Conservation (phyloP, 2,113 vertebrate species). For the Hippocampus comes region DNA sequence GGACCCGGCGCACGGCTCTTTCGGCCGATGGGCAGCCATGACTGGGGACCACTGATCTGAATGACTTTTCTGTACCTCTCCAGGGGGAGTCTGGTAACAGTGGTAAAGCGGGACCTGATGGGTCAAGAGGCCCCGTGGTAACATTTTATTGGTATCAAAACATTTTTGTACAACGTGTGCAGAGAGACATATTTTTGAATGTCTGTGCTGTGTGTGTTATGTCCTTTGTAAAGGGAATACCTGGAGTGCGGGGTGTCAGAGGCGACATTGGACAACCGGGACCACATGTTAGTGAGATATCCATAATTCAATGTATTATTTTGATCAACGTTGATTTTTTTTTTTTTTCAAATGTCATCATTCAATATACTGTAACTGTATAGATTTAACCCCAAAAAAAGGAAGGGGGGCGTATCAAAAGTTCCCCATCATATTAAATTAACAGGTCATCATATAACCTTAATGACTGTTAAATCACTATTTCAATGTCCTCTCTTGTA, state of each 20-base stretch:
- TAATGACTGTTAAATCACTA: neutral
- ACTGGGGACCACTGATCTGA: neutral
- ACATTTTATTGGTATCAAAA: neutral
- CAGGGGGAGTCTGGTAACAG: constrained; percentile 56
- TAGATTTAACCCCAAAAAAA: neutral
- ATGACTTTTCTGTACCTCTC: neutral
- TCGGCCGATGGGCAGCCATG: no score
- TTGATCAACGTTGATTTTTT: neutral
- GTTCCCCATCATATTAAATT: neutral
- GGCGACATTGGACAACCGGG: constrained; percentile 75
- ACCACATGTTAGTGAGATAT: constrained; percentile 62
- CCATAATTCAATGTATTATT: neutral
- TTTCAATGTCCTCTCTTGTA: neutral
- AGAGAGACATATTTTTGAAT: neutral
- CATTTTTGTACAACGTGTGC: neutral
- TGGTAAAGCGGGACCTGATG: constrained; percentile 52
- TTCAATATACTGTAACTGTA: neutral
- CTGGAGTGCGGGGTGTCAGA: constrained; percentile 69
- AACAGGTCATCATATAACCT: neutral
- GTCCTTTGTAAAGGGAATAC: constrained; percentile 64
- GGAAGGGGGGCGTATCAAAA: neutral
- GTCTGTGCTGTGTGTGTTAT: neutral
- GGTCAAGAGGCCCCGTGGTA: constrained; percentile 61
- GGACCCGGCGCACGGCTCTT: no score
- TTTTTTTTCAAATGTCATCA: neutral